These are phyloP conservation scores for Heteromormyrus szaboi DNA, from an alignment of 2,797 vertebrate genomes.

Conservation along the genomic window DNA sequence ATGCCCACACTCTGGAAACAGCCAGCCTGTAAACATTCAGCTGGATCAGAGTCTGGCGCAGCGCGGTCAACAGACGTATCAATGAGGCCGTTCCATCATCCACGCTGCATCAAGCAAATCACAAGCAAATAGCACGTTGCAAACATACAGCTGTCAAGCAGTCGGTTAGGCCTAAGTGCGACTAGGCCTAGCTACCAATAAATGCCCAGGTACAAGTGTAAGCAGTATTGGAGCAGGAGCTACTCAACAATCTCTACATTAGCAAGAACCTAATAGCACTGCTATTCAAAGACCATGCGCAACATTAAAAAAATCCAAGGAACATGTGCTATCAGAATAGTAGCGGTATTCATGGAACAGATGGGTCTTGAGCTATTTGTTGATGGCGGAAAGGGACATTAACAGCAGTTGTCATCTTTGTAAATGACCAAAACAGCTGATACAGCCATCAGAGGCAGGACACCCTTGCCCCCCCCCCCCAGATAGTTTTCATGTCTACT, in stretches of 20 bases:
- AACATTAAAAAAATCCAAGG: background rate
- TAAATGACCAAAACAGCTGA: background rate
- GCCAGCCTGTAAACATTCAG: constrained; percentile 28
- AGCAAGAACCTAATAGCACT: background rate
- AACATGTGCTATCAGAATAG: background rate
- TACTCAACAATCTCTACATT: background rate
- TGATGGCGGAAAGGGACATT: background rate
- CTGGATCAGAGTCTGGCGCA: background rate
- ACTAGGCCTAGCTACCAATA: background rate
- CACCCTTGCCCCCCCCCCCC: too few species aligned
- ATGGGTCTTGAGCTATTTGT: background rate
- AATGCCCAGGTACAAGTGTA: background rate
- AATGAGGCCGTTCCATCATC: constrained; percentile 7
- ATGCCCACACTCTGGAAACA: constrained; percentile 16
- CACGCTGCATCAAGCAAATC: background rate
- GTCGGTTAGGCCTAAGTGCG: background rate
- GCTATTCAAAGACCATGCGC: background rate
- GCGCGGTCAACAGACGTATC: constrained; percentile 13
- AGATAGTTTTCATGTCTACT: constrained; percentile 47
- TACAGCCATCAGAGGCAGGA: background rate
- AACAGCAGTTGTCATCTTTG: background rate
- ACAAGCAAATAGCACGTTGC: background rate
- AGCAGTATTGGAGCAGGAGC: background rate
- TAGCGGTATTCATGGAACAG: background rate
- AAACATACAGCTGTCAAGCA: background rate